Percentiles rank a stretch among this genome's conserved stretches.
Evolutionary conservation across 2,888 invertebrate species (phyloP).

Genomic region (Mythimna ferrago): DNA sequence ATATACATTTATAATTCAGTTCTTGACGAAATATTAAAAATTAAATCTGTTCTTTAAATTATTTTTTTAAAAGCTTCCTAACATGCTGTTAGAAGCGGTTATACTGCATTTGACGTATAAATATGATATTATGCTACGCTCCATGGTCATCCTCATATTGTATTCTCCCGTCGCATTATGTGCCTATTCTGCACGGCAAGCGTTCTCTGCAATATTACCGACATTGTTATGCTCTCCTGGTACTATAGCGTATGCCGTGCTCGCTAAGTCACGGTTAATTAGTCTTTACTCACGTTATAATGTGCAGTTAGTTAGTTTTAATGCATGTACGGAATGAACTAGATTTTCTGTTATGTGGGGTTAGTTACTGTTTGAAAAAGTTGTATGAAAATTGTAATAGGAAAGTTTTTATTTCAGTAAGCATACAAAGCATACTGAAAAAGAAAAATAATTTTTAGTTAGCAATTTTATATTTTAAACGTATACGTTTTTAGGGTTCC

Average conservation of each 20-base stretch:
- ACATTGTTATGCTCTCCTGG: conserved; percentile 40
- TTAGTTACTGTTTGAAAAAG: conserved; percentile 5
- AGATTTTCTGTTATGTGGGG: conserved; percentile 9
- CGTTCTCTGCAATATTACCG: conserved; percentile 14
- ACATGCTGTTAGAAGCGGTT: too few relatives aligned
- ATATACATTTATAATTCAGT: background rate
- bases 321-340: conserved; percentile 23
- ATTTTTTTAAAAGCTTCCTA: background rate
- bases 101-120: background rate
- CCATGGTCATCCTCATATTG: conserved; percentile 20
- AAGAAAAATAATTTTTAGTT: too few relatives aligned
- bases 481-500: too few relatives aligned
- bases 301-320: conserved; percentile 34
- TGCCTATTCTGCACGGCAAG: background rate
- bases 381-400: background rate
- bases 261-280: conserved; percentile 43
- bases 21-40: background rate
- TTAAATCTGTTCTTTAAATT: background rate
- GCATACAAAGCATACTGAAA: background rate
- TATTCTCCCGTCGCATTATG: conserved; percentile 16
- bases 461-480: too few relatives aligned
- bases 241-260: conserved; percentile 6
- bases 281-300: conserved; percentile 40
- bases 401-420: background rate
- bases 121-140: conserved; percentile 11